phyloP scores from a whole-genome alignment of 2,113 vertebrate species.

The Crotalus horridus region DNA sequence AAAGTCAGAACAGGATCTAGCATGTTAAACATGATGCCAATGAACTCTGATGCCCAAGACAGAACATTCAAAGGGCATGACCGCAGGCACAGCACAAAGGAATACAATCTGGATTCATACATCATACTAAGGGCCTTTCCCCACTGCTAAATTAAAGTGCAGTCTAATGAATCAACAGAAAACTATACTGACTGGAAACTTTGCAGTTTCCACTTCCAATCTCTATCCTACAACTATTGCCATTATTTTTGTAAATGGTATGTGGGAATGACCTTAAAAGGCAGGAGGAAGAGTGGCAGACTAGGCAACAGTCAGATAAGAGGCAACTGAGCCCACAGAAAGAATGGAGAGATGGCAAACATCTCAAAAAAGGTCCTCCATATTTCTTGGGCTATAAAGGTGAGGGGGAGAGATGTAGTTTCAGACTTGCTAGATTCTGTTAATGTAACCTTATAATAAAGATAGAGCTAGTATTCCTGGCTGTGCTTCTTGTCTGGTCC shows the following conservation, averaged over 20 bases:
- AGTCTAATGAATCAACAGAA: background rate
- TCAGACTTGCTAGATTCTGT: background rate
- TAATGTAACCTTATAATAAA: background rate
- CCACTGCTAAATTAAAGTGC: background rate
- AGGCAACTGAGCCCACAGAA: background rate
- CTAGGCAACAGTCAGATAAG: too few species aligned
- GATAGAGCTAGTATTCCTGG: background rate
- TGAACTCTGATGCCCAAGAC: background rate
- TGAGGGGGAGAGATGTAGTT: too few species aligned
- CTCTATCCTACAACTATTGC: background rate
- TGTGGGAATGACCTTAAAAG: background rate
- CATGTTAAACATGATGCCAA: background rate
- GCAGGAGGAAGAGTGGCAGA: too few species aligned
- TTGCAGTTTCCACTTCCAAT: background rate
- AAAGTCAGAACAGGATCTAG: background rate
- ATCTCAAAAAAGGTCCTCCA: too few species aligned
- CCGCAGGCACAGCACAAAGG: background rate
- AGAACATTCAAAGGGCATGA: background rate
- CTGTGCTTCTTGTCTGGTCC: background rate
- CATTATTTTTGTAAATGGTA: background rate
- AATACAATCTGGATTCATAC: background rate
- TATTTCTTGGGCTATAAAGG: too few species aligned
- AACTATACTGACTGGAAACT: background rate
- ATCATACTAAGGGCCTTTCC: background rate
- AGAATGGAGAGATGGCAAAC: background rate